A percentile compares a stretch with the other conserved stretches of the same genome.
Evolutionary conservation across 1,140 invertebrate species (phyloP).

Genomic region (Lamellibrachia luymesi): DNA sequence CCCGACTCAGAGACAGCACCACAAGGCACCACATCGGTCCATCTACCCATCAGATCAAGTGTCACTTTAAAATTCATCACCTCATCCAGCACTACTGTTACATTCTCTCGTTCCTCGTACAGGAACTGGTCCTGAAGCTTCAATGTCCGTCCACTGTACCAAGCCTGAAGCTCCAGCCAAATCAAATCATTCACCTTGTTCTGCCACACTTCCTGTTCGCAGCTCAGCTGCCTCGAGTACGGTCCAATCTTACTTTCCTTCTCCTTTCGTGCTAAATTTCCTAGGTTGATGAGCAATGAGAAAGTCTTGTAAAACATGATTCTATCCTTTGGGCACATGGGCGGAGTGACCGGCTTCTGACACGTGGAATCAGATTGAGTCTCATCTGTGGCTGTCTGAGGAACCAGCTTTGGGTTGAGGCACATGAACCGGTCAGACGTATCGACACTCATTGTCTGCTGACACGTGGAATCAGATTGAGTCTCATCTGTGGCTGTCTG

Average conservation of each 20-base stretch:
- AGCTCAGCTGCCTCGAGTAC: constrained; percentile 66
- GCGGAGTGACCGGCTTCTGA: neutral
- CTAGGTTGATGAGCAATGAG: constrained; percentile 71
- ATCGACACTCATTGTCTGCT: constrained; percentile 8
- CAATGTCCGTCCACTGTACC: constrained; percentile 69
- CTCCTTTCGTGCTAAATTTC: constrained; percentile 63
- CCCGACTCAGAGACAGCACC: neutral
- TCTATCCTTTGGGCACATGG: constrained; percentile 58
- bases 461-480: neutral
- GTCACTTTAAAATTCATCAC: constrained; percentile 64
- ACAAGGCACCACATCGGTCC: no score
- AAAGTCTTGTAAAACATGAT: constrained; percentile 70
- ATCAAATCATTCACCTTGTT: constrained; percentile 84
- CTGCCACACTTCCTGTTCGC: constrained; percentile 82
- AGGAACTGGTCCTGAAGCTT: constrained; percentile 76
- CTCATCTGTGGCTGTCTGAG: constrained; percentile 25
- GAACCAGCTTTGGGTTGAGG: constrained; percentile 16
- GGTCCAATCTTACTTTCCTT: constrained; percentile 42
- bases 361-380: constrained; percentile 12
- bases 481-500: constrained; percentile 27
- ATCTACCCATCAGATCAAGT: constrained; percentile 12
- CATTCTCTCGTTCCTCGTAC: constrained; percentile 69
- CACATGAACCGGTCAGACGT: constrained; percentile 8
- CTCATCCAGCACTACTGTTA: constrained; percentile 70
- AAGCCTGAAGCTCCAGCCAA: constrained; percentile 85